phyloP scores from a whole-genome alignment of 2,888 invertebrate genomes.

The Morpho helenor region DNA sequence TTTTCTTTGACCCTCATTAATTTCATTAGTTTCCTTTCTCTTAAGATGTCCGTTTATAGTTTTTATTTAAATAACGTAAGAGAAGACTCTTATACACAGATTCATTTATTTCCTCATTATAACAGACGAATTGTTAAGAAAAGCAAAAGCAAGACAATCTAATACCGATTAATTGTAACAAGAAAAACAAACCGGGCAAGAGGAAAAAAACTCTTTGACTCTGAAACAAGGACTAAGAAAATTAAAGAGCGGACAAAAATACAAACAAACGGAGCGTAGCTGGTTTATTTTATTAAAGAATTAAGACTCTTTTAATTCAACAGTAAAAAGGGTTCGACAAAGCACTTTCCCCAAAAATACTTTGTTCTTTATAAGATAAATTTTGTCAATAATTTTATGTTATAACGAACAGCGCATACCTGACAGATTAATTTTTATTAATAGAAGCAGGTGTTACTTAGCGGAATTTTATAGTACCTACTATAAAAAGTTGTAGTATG shows the following conservation, averaged over 20 bases:
- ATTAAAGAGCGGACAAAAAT: constrained; percentile 41
- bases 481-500: too few relatives aligned
- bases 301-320: constrained; percentile 45
- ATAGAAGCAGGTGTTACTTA: too few relatives aligned
- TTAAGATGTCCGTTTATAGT: not conserved
- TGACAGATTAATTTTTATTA: too few relatives aligned
- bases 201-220: constrained; percentile 28
- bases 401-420: too few relatives aligned
- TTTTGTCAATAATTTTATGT: too few relatives aligned
- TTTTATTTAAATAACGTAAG: not conserved
- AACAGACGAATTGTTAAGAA: constrained; percentile 1
- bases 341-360: constrained; percentile 48
- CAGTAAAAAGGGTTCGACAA: constrained; percentile 43
- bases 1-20: not conserved
- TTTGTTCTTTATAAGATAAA: constrained; percentile 1
- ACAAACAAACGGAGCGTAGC: constrained; percentile 42
- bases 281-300: constrained; percentile 53
- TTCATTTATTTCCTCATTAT: not conserved
- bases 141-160: constrained; percentile 21
- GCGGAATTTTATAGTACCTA: too few relatives aligned
- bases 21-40: not conserved
- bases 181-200: constrained; percentile 15
- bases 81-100: not conserved
- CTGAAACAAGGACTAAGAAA: constrained; percentile 36
- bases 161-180: constrained; percentile 20